Percentiles rank a stretch among this genome's conserved stretches.
These are phyloP conservation scores for Drosophila sp. DNA, from an alignment of 1,140 invertebrate genomes.

Conservation along the genomic window DNA sequence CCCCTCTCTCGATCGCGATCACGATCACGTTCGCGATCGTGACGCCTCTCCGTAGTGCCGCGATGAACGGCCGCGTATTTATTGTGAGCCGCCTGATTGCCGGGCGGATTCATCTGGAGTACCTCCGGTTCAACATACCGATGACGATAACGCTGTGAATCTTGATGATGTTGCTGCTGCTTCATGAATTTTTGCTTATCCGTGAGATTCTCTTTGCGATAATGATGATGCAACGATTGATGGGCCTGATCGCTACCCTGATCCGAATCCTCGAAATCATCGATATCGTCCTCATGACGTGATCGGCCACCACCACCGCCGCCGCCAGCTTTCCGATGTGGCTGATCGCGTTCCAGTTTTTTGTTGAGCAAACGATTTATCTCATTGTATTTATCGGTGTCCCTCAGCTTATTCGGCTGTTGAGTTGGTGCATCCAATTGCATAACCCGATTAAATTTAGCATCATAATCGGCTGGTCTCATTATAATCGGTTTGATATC, in stretches of 20 bases:
- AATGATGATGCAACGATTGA: slow-evolving; percentile 24
- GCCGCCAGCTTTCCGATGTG: slow-evolving; percentile 30
- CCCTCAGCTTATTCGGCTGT: slow-evolving; percentile 53
- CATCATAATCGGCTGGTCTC: slow-evolving; percentile 78
- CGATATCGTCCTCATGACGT: slow-evolving; percentile 45
- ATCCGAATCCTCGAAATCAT: slow-evolving; percentile 66
- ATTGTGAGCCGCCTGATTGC: slow-evolving; percentile 37
- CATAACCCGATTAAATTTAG: slow-evolving; percentile 78
- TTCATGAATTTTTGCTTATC: slow-evolving; percentile 81
- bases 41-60: slow-evolving; percentile 36
- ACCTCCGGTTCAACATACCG: slow-evolving; percentile 75
- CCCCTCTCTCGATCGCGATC: slow-evolving; percentile 37
- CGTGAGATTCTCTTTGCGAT: slow-evolving; percentile 78
- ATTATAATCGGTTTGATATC: slow-evolving; percentile 78
- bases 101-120: slow-evolving; percentile 60
- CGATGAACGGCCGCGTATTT: slow-evolving; percentile 73
- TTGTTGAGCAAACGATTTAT: slow-evolving; percentile 77
- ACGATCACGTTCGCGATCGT: slow-evolving; percentile 35
- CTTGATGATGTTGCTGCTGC: slow-evolving; percentile 57
- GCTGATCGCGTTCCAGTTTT: slow-evolving; percentile 60
- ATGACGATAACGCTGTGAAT: slow-evolving; percentile 71
- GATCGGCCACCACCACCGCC: slow-evolving; percentile 35
- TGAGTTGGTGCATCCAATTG: slow-evolving; percentile 58
- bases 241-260: slow-evolving; percentile 41
- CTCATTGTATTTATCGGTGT: slow-evolving; percentile 76